These are phyloP conservation scores for Xylocopa sonorina DNA, from an alignment of 1,140 invertebrate genomes.

Conservation along the genomic window DNA sequence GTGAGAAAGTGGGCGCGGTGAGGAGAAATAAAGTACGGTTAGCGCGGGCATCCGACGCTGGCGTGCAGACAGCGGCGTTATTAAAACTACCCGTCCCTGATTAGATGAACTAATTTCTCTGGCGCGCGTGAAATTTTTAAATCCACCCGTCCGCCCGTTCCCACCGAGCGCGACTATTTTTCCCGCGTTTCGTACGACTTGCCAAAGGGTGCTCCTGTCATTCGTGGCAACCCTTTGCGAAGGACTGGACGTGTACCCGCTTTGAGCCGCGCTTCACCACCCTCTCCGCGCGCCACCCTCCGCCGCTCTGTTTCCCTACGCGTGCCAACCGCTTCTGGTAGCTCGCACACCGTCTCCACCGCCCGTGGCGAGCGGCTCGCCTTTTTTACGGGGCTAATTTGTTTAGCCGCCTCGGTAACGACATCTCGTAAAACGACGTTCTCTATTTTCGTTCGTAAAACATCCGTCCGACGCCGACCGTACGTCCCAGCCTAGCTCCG, in stretches of 20 bases:
- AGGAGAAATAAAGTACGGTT: constrained; percentile 58
- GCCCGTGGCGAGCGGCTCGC: neutral
- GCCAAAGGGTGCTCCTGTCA: constrained; percentile 40
- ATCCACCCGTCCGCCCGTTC: constrained; percentile 17
- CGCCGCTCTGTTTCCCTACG: neutral
- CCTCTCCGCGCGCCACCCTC: neutral
- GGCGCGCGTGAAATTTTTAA: constrained; percentile 61
- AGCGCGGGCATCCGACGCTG: constrained; percentile 18
- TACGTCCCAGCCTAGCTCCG: neutral
- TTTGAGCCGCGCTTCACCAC: constrained; percentile 34
- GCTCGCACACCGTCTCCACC: neutral
- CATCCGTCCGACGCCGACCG: neutral
- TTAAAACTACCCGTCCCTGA: constrained; percentile 61
- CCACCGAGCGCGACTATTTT: constrained; percentile 4
- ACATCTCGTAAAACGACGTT: constrained; percentile 70
- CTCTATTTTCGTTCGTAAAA: constrained; percentile 61
- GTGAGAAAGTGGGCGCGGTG: constrained; percentile 35
- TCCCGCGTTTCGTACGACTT: constrained; percentile 5
- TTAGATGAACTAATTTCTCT: constrained; percentile 64
- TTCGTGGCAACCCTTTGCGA: constrained; percentile 39
- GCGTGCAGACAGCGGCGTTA: constrained; percentile 41
- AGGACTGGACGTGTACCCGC: constrained; percentile 14
- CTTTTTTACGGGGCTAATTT: constrained; percentile 72
- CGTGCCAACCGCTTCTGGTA: neutral
- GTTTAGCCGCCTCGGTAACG: constrained; percentile 71